Evolutionary conservation across 2,888 invertebrate species (phyloP).

Genomic region (Latrodectus elegans): DNA sequence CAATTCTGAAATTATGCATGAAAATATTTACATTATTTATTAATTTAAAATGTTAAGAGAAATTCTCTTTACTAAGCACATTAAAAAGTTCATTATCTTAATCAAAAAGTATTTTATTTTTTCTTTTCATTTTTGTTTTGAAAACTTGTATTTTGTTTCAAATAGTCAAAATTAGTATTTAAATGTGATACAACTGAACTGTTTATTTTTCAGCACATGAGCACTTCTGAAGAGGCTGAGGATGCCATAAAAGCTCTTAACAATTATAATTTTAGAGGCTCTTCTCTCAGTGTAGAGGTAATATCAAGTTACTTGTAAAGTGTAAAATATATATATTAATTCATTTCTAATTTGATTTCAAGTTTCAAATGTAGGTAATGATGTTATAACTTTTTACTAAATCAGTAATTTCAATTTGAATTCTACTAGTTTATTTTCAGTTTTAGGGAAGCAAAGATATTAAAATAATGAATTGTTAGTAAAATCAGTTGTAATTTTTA

Average conservation of each 20-base stretch:
- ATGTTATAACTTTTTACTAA: no score
- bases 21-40: background rate
- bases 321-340: background rate
- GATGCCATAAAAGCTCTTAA: constrained; percentile 94
- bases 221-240: constrained; percentile 91
- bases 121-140: no score
- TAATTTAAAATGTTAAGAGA: background rate
- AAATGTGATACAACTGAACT: background rate
- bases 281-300: constrained; percentile 93
- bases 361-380: no score
- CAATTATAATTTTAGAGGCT: constrained; percentile 92
- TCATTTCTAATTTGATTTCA: no score
- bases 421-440: no score
- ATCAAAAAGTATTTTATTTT: background rate
- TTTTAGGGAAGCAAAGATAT: no score
- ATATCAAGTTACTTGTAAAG: constrained; percentile 1
- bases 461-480: no score
- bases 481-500: no score
- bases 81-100: background rate
- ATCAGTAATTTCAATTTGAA: no score
- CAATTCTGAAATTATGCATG: no score
- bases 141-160: background rate
- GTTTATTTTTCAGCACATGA: constrained; percentile 81
- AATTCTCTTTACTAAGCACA: background rate
- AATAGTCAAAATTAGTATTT: background rate